Evolutionary conservation across 53 echinoderm and acorn worm species (phyloP), one percentile per base, ranked within the genome.

Genomic region (Luidia sarsii): DNA sequence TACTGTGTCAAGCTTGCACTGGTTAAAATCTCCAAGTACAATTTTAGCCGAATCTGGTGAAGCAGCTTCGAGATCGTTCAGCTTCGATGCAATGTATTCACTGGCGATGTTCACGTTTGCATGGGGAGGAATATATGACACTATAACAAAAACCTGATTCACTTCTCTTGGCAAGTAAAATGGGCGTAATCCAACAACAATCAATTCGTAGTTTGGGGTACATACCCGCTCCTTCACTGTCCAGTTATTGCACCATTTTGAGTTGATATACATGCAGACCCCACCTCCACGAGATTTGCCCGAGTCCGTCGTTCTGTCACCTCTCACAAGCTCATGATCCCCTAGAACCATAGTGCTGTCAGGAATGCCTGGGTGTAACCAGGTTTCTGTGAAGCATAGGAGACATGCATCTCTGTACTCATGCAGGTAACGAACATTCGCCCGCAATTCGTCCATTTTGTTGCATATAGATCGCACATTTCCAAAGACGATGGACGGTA

Each of bases 81-180:
- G 49, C 5, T 68, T 80, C 3, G 56, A 22, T 4, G 63, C 57
- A 10, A 87, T 80, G 18, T 6, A 38, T 27, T 71, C 61, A 48
- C 87, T 80, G 7, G 84, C 89, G 36, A 43, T 53, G 1, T 61
- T 35, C 11, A 68, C 67, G 37, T 70, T 79, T 15, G 80, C 89
- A 13, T 64, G 55, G 16, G 89, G 89, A 18, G 50, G 84, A 45
- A 88, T 70, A 39, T 89, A 89, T 27, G 34, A 54, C 15, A 80
- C 57, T 4, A 54, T 55, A 0, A 85, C 80, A 50, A 90, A 81
- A 48, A 86, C 43, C 41, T 81, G 81, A 18, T 71, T 55, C 10
- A 90, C 20, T 68, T 90, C 90, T 39, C 86, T 72, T 4, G 82
- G 82, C 39, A 86, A 63, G 36, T 90, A 86, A 57, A 80, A 73